Conservation (phyloP, 2,113 vertebrate genomes). For the Axis porcinus region DNA sequence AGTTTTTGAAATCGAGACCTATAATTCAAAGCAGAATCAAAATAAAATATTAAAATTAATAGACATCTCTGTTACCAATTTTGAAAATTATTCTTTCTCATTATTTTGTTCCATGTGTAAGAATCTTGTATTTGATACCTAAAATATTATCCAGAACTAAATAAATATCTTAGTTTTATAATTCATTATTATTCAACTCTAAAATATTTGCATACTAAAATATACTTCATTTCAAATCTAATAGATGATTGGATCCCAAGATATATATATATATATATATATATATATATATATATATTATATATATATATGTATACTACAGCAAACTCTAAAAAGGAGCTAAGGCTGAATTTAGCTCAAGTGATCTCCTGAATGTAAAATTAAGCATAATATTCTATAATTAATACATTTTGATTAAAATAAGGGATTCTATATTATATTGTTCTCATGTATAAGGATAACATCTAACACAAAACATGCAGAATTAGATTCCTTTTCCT, state of each 20-base stretch:
- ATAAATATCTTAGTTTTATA: not conserved
- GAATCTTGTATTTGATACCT: not conserved
- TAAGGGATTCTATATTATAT: not conserved
- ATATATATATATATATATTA: too few species aligned
- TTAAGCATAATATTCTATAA: not conserved
- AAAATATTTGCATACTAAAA: not conserved
- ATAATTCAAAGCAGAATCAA: not conserved
- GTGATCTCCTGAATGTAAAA: not conserved
- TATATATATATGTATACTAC: not conserved
- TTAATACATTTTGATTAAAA: not conserved
- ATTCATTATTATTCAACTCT: not conserved
- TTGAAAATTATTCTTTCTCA: not conserved
- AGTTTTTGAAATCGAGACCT: not conserved
- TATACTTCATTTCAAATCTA: not conserved
- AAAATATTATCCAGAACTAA: not conserved
- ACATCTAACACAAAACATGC: not conserved
- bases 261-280: not conserved
- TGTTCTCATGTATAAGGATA: not conserved
- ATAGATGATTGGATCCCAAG: not conserved
- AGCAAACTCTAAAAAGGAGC: not conserved
- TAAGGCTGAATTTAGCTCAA: not conserved
- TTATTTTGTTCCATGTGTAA: not conserved
- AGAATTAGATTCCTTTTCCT: not conserved
- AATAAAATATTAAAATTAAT: constrained; percentile 14
- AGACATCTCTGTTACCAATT: not conserved